Percentiles rank a stretch among this genome's conserved stretches.
These are phyloP conservation scores for Rhipidura dahli DNA, from an alignment of 2,113 vertebrate genomes.

Conservation along the genomic window DNA sequence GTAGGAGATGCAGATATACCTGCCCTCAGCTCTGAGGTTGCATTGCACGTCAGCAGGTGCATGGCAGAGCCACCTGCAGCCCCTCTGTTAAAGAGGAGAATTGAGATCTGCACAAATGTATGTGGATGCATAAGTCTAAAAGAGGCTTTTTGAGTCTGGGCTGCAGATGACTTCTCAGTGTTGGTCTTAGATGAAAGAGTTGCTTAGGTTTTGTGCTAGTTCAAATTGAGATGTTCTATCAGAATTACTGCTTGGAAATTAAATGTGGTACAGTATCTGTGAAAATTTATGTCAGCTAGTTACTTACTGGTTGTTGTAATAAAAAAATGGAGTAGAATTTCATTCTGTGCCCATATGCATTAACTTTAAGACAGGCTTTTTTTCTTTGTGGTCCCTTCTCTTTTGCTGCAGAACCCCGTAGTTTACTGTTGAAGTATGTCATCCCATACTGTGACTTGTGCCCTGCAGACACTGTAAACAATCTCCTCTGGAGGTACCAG, in stretches of 20 bases:
- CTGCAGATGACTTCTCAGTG: neutral
- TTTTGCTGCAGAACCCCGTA: neutral
- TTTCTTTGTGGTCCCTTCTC: neutral
- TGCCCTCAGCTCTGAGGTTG: neutral
- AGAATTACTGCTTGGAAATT: neutral
- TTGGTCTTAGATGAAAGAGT: neutral
- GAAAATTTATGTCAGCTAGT: neutral
- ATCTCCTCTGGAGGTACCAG: neutral
- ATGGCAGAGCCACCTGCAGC: neutral
- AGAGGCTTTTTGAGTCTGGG: neutral
- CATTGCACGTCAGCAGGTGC: neutral
- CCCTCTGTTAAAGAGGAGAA: neutral
- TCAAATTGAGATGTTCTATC: neutral
- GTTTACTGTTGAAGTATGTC: neutral
- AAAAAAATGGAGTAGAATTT: neutral
- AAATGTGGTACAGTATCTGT: neutral
- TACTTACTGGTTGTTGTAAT: neutral
- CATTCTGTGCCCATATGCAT: neutral
- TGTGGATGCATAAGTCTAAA: neutral
- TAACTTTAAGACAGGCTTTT: neutral
- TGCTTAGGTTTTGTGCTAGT: neutral
- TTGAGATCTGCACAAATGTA: accelerated
- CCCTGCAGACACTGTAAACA: neutral
- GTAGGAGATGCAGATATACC: neutral
- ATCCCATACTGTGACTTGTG: neutral